Conservation (phyloP, 2,797 vertebrate species). For the Phrynocephalus vlangalii region DNA sequence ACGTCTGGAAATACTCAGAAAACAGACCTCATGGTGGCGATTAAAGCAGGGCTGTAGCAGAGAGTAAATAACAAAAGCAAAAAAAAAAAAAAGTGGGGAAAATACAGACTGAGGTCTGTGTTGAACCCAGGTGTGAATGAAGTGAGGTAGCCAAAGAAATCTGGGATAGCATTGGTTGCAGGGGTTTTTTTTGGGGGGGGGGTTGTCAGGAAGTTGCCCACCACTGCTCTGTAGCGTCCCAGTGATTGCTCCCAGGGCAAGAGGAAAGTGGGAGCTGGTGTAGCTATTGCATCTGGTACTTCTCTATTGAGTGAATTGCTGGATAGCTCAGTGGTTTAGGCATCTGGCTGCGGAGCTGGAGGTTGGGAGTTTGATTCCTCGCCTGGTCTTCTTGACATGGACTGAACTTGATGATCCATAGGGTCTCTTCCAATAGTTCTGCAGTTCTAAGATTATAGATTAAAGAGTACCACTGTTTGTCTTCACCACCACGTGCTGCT, state of each 20-base stretch:
- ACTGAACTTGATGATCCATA: too few relatives aligned
- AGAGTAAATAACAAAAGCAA: neutral
- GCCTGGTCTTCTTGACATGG: too few relatives aligned
- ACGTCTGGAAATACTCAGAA: conserved; percentile 22
- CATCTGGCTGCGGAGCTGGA: too few relatives aligned
- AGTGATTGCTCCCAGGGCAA: neutral
- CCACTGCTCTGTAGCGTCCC: neutral
- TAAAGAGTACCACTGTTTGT: neutral
- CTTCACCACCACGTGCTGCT: too few relatives aligned
- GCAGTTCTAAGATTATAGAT: too few relatives aligned
- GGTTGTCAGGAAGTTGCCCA: neutral
- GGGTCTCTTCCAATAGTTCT: too few relatives aligned
- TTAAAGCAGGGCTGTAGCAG: conserved; percentile 18
- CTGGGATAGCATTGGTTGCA: neutral
- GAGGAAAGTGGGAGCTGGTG: neutral
- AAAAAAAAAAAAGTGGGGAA: rapidly evolving
- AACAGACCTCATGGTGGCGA: rapidly evolving
- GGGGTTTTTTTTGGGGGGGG: neutral
- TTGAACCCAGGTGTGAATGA: neutral
- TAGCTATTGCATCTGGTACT: neutral
- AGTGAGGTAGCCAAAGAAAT: neutral
- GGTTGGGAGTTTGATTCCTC: too few relatives aligned
- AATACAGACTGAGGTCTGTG: neutral
- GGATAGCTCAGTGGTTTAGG: too few relatives aligned
- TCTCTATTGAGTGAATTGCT: neutral